Base-by-base conservation (phyloP, 2,797 vertebrate genomes). In the Linurgus olivaceus region DNA sequence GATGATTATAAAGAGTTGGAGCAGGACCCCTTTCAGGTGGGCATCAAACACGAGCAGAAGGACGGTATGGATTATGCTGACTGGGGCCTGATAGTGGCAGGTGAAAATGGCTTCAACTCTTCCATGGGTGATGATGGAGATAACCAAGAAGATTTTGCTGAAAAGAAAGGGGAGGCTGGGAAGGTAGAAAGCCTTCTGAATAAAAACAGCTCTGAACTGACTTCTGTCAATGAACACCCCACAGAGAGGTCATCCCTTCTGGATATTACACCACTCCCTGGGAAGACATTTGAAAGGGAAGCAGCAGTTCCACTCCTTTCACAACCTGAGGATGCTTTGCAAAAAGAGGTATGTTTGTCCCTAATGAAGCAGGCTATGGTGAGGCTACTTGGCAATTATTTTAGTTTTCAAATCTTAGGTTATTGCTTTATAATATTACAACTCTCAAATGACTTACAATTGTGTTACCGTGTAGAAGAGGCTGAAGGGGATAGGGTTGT, bases 1-100 rank as follows among this genome's bases (percentile, higher is more conserved):
- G 98, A 98, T 72, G 98, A 97, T 79, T 98, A 98, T 86, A 95
- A 93, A 77, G 97, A 96, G 33, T 86, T 96, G 66, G 98, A 98
- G 31, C 92, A 88, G 54, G 97, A 98, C 58, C 94, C 97, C 17
- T 94, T 96, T 38, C 93, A 86, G 37, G 28, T 94, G 58, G 78
- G 50, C 65, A 37, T 93, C 38, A 97, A 96, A 54, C 88, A 82
- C 1, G 95, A 95, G n/a, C 97, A 96, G 80, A 96, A 97, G 81
- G 97, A 92, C 54, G 92, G 88, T 5, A 63, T 74, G 1, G 94
- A 95, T 80, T 96, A 96, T 51, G 66, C 96, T 5, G 93, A 98
- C 55, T 98, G 97, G 97, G 86, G 92, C 24, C 38, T 96, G n/a
- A 76, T 97, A 57, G 71, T 96, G 9, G 86, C 96, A 50, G 94